These are phyloP conservation scores for Rhogogaster chlorosoma DNA, from an alignment of 2,888 invertebrate species.

Conservation along the genomic window DNA sequence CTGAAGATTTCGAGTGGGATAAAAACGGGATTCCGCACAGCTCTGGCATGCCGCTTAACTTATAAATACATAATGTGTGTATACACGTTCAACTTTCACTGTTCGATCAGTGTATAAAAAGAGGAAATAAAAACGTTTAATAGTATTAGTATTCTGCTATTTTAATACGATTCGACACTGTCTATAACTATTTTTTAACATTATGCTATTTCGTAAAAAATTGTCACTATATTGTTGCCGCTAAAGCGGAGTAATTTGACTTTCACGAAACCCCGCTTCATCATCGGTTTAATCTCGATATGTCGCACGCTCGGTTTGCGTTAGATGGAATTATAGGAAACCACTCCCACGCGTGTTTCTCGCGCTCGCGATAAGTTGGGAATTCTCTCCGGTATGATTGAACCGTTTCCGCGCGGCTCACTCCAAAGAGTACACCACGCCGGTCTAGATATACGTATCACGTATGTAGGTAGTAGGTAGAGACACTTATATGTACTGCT, in stretches of 20 bases:
- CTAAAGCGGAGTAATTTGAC: background rate
- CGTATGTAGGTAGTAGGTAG: background rate
- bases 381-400: conserved; percentile 23
- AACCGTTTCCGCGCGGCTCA: background rate
- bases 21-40: background rate
- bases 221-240: background rate
- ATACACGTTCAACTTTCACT: background rate
- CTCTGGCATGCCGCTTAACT: background rate
- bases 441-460: background rate
- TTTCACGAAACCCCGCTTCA: too few relatives aligned
- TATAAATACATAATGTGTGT: background rate
- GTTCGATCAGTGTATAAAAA: background rate
- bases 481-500: background rate
- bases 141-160: background rate
- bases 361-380: background rate
- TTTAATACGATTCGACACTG: background rate
- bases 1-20: background rate
- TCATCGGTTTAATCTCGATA: background rate
- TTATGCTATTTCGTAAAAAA: background rate
- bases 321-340: background rate
- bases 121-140: background rate
- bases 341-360: background rate
- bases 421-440: background rate
- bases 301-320: background rate
- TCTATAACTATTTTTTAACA: background rate